These are phyloP conservation scores for Globicephala melas DNA, from an alignment of 2,113 vertebrate species.

Conservation along the genomic window DNA sequence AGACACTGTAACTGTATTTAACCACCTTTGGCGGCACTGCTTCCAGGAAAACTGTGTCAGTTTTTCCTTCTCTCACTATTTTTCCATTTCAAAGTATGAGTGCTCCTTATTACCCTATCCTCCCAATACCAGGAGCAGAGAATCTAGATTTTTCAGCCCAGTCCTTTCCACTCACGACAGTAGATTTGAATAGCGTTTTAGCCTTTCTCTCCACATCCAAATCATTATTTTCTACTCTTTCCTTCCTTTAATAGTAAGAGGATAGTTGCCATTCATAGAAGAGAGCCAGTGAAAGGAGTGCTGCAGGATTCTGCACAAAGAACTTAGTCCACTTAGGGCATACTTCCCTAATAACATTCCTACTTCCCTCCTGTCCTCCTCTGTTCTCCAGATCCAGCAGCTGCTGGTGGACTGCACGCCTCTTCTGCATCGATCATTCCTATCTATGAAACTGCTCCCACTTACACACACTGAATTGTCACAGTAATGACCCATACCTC, in stretches of 20 bases:
- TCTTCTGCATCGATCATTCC: neutral
- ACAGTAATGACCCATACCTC: neutral
- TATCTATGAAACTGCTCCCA: neutral
- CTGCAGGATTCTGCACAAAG: neutral
- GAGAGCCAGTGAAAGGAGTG: neutral
- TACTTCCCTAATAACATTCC: neutral
- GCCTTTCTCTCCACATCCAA: neutral
- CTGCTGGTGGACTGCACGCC: neutral
- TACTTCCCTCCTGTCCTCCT: neutral
- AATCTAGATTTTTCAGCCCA: neutral
- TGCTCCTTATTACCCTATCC: neutral
- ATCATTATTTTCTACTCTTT: neutral
- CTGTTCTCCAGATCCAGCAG: neutral
- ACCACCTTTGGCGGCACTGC: neutral
- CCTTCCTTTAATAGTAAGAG: neutral
- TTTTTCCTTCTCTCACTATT: neutral
- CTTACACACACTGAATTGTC: neutral
- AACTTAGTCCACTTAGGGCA: neutral
- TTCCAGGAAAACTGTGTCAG: neutral
- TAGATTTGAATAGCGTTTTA: neutral
- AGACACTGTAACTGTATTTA: neutral
- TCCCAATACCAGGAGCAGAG: neutral
- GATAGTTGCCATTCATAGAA: neutral
- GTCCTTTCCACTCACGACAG: neutral
- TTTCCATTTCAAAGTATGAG: neutral